A percentile compares a stretch with the other conserved stretches of the same genome.
Evolutionary conservation across 92 coral and sea anemone species (phyloP).

Genomic region (Diadumene lineata): DNA sequence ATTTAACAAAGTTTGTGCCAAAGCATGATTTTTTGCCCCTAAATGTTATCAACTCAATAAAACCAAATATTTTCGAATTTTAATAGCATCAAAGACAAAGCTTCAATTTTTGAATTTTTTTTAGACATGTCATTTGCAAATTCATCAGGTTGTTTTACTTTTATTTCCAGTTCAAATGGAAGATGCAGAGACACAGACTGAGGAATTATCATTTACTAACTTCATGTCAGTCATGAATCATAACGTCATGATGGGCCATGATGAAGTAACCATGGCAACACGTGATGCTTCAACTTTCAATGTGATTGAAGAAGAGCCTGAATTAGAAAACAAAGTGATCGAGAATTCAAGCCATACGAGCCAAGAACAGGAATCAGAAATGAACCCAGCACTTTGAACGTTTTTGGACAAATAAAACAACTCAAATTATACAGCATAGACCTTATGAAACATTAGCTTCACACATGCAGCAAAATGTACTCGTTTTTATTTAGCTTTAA

Average conservation of each 20-base stretch:
- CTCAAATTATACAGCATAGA: too few species aligned
- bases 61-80: too few species aligned
- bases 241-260: background rate
- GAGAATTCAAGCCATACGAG: background rate
- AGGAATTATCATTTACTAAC: background rate
- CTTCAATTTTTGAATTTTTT: too few species aligned
- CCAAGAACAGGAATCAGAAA: slow-evolving; percentile 1
- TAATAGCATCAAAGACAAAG: too few species aligned
- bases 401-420: too few species aligned
- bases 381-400: background rate
- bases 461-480: too few species aligned
- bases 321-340: background rate
- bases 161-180: background rate
- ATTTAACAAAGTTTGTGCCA: too few species aligned
- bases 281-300: background rate
- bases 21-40: too few species aligned
- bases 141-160: background rate
- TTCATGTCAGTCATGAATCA: background rate
- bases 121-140: background rate
- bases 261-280: background rate
- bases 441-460: too few species aligned
- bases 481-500: too few species aligned
- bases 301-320: background rate
- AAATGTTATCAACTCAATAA: too few species aligned
- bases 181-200: slow-evolving; percentile 33